Base-by-base conservation (phyloP, 2,888 invertebrate species). In the Gonocerus acuteangulatus region DNA sequence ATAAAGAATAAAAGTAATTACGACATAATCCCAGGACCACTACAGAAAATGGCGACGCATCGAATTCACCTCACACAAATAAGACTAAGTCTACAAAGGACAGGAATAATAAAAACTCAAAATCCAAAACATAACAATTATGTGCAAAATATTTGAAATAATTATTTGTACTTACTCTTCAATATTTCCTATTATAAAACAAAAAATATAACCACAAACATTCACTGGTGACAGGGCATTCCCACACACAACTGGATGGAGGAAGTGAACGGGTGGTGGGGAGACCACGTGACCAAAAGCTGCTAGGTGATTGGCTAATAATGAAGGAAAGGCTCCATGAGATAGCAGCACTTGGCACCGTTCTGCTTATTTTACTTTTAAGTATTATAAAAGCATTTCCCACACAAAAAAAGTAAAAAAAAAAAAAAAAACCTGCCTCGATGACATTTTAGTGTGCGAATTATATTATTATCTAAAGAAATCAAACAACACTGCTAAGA, bases 151-250 rank as follows among this genome's bases (percentile, higher is more conserved):
- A 32, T 9, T 48, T 23, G 15, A 44, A 44, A 57, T 15, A 27
- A 2, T 44, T 13, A n/a, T 18, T 21, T 44, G 18, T 61, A 65
- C 64, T 65, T 62, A 65, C 64, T 56, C 36, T 56, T 47, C 42
- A 34, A 48, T 23, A 62, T 54, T 48, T 60, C 60, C 60, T 54
- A 60, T 23, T 56, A 57, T 23, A 62, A 62, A 57, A 48, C 45
- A 48, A 49, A 60, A 60, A 65, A 65, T 51, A 62, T 48, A 62
- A 56, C 56, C 66, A 67, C 64, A 64, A 66, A 67, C 61, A 64
- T 59, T 65, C 67, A 68, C 67, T 66, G 67, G 67, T 68, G 68
- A 69, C 68, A 69, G 67, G 68, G 65, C 66, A 67, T 65, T 65
- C 66, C 62, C 63, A 61, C 64, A 65, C 66, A 67, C 63, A 62